These are phyloP conservation scores for Chondrosia reniformis DNA, from an alignment of 37 sponge, comb jelly and placozoan genomes.

Conservation along the genomic window DNA sequence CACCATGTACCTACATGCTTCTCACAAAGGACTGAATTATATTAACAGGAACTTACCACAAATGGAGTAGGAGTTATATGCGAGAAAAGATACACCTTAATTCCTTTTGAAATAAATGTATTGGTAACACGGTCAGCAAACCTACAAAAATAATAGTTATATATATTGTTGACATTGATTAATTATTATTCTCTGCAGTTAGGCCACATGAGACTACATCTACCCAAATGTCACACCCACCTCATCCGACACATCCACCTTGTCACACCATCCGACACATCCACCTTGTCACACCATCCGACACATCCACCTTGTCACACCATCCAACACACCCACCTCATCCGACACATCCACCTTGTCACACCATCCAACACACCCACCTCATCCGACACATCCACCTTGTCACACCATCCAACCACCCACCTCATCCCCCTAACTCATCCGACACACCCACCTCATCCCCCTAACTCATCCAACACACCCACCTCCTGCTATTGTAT, in stretches of 20 bases:
- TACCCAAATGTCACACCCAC: too few species aligned
- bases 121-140: constrained; percentile 83
- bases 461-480: neutral
- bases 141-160: constrained; percentile 42
- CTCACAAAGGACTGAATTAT: too few species aligned
- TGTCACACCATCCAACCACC: neutral
- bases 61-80: constrained; percentile 86
- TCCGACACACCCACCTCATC: neutral
- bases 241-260: too few species aligned
- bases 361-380: neutral
- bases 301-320: too few species aligned
- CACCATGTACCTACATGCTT: too few species aligned
- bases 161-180: too few species aligned
- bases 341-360: neutral
- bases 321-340: neutral
- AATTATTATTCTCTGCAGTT: too few species aligned
- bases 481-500: constrained; percentile 88
- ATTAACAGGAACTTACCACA: constrained; percentile 56
- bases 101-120: constrained; percentile 69
- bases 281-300: too few species aligned
- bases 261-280: too few species aligned
- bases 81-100: constrained; percentile 92
- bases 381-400: neutral
- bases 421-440: neutral
- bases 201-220: too few species aligned